Percentiles rank a stretch among this genome's conserved stretches.
phyloP scores from a whole-genome alignment of 2,797 vertebrate genomes.

The Orestias chungarensis region DNA sequence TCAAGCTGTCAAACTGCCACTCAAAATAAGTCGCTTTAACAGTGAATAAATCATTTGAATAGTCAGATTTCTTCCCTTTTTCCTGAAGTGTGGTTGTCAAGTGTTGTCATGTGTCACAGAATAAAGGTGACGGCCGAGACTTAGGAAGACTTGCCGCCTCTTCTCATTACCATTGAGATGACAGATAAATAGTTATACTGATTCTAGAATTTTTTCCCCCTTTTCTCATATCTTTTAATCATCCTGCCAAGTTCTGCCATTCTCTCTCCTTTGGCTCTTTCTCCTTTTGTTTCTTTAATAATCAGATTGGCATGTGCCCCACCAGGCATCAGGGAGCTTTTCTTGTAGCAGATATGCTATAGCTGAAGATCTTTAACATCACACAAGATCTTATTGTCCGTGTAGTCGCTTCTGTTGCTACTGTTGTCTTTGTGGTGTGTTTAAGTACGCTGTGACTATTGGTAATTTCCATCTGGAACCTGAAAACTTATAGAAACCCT shows the following conservation, averaged over 20 bases:
- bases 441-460: background rate
- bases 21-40: conserved; percentile 6
- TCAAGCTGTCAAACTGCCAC: conserved; percentile 36
- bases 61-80: background rate
- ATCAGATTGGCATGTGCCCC: conserved; percentile 56
- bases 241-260: conserved; percentile 35
- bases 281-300: conserved; percentile 25
- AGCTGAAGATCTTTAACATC: conserved; percentile 13
- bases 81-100: conserved; percentile 11
- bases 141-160: conserved; percentile 35
- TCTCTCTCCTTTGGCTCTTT: conserved; percentile 33
- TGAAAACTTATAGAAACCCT: background rate
- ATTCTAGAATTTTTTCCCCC: conserved; percentile 15
- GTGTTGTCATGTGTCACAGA: conserved; percentile 34
- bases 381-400: background rate
- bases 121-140: conserved; percentile 44
- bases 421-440: background rate
- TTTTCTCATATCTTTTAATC: conserved; percentile 35
- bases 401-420: background rate
- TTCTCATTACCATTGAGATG: conserved; percentile 43
- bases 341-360: conserved; percentile 21
- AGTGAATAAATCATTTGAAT: conserved; percentile 35
- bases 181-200: conserved; percentile 26
- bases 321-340: conserved; percentile 20
- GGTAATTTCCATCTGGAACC: background rate